A percentile compares a stretch with the other conserved stretches of the same genome.
phyloP scores from a whole-genome alignment of 2,797 vertebrate species.

The Adelosebastes latens region DNA sequence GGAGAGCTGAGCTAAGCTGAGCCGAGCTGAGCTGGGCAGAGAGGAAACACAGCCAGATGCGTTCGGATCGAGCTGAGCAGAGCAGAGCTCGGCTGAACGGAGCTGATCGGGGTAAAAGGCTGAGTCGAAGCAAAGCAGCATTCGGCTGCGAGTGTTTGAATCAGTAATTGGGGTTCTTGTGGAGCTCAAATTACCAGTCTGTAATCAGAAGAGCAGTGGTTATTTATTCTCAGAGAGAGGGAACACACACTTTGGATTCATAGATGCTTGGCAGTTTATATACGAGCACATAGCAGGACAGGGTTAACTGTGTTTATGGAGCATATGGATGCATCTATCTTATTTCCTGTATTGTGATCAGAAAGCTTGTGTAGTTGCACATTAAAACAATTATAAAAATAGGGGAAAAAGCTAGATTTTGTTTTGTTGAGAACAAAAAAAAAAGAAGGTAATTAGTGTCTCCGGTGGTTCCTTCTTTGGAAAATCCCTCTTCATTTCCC shows the following conservation, averaged over 20 bases:
- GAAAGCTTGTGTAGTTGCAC: neutral
- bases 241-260: constrained; percentile 38
- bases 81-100: constrained; percentile 28
- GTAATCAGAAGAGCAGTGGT: constrained; percentile 59
- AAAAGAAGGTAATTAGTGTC: neutral
- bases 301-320: constrained; percentile 20
- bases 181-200: constrained; percentile 62
- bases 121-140: constrained; percentile 37
- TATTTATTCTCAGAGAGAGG: constrained; percentile 44
- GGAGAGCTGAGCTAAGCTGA: constrained; percentile 15
- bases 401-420: neutral
- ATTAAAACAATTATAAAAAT: neutral
- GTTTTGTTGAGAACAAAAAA: neutral
- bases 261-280: constrained; percentile 4
- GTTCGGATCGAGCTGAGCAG: constrained; percentile 38
- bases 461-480: neutral
- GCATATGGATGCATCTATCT: constrained; percentile 7
- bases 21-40: constrained; percentile 15
- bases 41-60: neutral
- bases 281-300: neutral
- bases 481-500: constrained; percentile 16
- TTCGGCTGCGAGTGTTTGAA: constrained; percentile 50
- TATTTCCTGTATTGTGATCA: constrained; percentile 11
- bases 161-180: constrained; percentile 67
- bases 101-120: constrained; percentile 32